Percentiles rank a stretch among this genome's conserved stretches.
These are phyloP conservation scores for Lophius americanus DNA, from an alignment of 2,797 vertebrate genomes.

Conservation along the genomic window DNA sequence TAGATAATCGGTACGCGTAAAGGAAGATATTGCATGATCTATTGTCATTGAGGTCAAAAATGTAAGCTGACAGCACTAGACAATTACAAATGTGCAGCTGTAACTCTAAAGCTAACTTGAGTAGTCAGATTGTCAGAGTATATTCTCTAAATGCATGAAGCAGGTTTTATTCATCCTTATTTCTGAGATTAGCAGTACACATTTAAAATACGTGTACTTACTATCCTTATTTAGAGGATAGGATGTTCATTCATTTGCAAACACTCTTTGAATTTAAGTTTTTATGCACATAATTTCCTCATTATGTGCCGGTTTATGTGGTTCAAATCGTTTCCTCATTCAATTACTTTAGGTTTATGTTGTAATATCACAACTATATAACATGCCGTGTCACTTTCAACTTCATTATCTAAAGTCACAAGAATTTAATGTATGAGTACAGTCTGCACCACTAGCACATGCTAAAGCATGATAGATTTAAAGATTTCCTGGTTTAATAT, in stretches of 20 bases:
- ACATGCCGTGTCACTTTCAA: conserved; percentile 17
- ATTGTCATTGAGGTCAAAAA: conserved; percentile 7
- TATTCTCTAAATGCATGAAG: not conserved
- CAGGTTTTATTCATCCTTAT: not conserved
- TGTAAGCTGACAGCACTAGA: not conserved
- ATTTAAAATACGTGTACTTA: not conserved
- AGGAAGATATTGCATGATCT: not conserved
- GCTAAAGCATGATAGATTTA: conserved; percentile 6
- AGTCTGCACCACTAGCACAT: not conserved
- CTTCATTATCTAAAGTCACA: not conserved
- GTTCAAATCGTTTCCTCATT: not conserved
- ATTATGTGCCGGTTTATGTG: not conserved
- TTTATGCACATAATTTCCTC: not conserved
- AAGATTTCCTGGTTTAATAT: not conserved
- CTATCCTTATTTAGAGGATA: conserved; percentile 16
- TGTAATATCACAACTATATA: conserved; percentile 13
- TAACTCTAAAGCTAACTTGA: not conserved
- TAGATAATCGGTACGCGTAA: conserved; percentile 10
- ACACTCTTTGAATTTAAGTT: not conserved
- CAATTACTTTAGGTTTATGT: conserved; percentile 6
- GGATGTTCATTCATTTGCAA: not conserved
- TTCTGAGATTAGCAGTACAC: not conserved
- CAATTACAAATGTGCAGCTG: not conserved
- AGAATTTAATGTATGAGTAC: conserved; percentile 12
- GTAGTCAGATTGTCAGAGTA: not conserved